Percentiles rank a stretch among this genome's conserved stretches.
phyloP scores from a whole-genome alignment of 2,113 vertebrate genomes.

The Gambusia holbrooki region DNA sequence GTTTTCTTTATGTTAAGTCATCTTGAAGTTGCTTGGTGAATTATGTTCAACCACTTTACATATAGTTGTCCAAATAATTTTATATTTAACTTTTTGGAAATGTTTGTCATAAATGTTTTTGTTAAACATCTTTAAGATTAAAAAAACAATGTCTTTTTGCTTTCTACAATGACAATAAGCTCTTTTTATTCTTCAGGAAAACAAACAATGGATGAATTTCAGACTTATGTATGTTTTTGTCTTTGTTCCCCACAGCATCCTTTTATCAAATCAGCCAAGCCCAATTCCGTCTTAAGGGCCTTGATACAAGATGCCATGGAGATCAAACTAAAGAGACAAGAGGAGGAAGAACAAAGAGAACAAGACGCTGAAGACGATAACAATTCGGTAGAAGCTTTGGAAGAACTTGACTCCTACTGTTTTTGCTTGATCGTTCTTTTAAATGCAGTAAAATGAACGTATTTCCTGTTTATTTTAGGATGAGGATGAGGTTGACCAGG shows the following conservation, averaged over 20 bases:
- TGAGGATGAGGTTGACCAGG: constrained; percentile 89
- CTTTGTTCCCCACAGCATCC: constrained; percentile 81
- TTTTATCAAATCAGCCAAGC: constrained; percentile 90
- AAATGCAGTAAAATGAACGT: background rate
- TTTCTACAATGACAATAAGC: too few relatives aligned
- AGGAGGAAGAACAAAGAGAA: constrained; percentile 88
- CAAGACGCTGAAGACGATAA: constrained; percentile 90
- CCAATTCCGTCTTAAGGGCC: constrained; percentile 84
- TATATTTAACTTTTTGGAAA: too few relatives aligned
- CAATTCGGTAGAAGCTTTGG: constrained; percentile 83
- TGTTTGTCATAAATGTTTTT: too few relatives aligned
- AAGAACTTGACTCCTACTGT: too few relatives aligned
- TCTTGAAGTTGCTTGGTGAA: too few relatives aligned
- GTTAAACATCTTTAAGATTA: too few relatives aligned
- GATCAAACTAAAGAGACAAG: constrained; percentile 88
- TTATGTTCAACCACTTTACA: too few relatives aligned
- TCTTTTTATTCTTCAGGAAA: too few relatives aligned
- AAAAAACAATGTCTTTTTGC: too few relatives aligned
- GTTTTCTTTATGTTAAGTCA: background rate
- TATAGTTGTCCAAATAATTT: too few relatives aligned
- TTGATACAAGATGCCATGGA: constrained; percentile 94
- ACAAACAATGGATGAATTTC: background rate
- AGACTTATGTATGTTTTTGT: background rate
- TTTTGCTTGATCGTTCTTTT: background rate
- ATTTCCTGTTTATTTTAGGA: constrained; percentile 77